Evolutionary conservation across 2,113 vertebrate genomes (phyloP), one percentile per base, ranked within the genome.

Genomic region (Pagrus major): DNA sequence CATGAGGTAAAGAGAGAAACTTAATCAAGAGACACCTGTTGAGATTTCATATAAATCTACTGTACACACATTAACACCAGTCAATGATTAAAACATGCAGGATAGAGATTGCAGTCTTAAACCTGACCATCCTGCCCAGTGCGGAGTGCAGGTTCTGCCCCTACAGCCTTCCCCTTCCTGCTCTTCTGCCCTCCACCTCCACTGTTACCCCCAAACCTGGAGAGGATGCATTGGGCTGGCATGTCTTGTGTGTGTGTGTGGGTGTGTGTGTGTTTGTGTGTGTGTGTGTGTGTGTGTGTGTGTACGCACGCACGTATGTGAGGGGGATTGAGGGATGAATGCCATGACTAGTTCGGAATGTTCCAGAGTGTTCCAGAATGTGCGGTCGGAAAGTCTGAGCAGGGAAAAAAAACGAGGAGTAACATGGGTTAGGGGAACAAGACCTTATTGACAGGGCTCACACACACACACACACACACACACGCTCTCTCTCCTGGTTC

Each of bases 331-430:
- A 95, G 95, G 96, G 96, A 94, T 88, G 61, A 95, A 94, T 96
- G 95, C 95, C 95, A 94, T 86, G 92, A 94, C 94, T 95, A 76
- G 95, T 94, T 95, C 89, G 93, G 83, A 97, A 96, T 96, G 95
- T 98, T 98, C 96, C 83, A 89, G 78, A 89, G 80, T 83, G 79
- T 86, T 91, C 74, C 83, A 89, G 85, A 94, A 92, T 87, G 94
- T 94, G 93, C 35, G 70, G 95, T 94, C 94, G 96, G 97, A 97
- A 98, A 97, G 91, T 97, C 76, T 97, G 96, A 96, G 89, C 75
- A 55, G 76, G 87, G 80, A 90, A 87, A 89, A 89, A 89, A 77
- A 73, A 84, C 25, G 59, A 63, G 70, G 80, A 94, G 94, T 21
- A 87, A 94, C 91, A 92, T 82, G 93, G 94, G 92, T 95, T 94